Percentiles rank a stretch among this genome's conserved stretches.
Conservation (phyloP, 2,797 vertebrate species). For the Enteromius argenteus region DNA sequence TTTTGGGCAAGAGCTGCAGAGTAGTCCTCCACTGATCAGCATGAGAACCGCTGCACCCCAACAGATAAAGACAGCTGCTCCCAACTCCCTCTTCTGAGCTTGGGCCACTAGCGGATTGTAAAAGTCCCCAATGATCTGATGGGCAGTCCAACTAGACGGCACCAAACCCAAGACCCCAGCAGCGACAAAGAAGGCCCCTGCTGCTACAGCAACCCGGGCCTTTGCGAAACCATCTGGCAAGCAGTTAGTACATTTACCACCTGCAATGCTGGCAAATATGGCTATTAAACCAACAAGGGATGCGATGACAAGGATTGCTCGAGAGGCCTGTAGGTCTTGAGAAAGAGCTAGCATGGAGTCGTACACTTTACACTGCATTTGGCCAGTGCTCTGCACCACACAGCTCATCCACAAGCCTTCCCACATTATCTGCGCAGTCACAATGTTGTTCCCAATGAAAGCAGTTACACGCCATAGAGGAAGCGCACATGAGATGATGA, state of each 20-base stretch:
- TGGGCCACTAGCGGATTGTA: conserved; percentile 81
- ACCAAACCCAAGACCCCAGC: conserved; percentile 76
- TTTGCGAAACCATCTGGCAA: conserved; percentile 76
- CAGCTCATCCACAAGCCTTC: conserved; percentile 88
- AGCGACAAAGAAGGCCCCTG: conserved; percentile 73
- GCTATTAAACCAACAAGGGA: conserved; percentile 76
- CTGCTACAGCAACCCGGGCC: conserved; percentile 73
- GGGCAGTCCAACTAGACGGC: conserved; percentile 81
- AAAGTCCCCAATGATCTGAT: conserved; percentile 81
- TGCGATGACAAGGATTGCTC: conserved; percentile 78
- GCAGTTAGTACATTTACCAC: conserved; percentile 84
- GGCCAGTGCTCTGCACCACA: conserved; percentile 85
- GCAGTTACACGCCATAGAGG: conserved; percentile 85
- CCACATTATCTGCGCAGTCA: conserved; percentile 83
- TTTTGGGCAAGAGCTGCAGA: conserved; percentile 45
- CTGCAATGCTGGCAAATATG: conserved; percentile 74
- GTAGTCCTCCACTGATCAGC: conserved; percentile 75
- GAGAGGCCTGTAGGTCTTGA: conserved; percentile 82
- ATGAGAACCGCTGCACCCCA: conserved; percentile 79
- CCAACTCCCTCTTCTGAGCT: conserved; percentile 81
- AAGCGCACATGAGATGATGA: conserved; percentile 78
- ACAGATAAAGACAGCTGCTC: conserved; percentile 80
- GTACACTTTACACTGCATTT: conserved; percentile 86
- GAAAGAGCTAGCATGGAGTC: conserved; percentile 83
- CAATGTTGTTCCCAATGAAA: conserved; percentile 84